Base-by-base conservation (phyloP, 2,113 vertebrate species). In the Eleginops maclovinus region DNA sequence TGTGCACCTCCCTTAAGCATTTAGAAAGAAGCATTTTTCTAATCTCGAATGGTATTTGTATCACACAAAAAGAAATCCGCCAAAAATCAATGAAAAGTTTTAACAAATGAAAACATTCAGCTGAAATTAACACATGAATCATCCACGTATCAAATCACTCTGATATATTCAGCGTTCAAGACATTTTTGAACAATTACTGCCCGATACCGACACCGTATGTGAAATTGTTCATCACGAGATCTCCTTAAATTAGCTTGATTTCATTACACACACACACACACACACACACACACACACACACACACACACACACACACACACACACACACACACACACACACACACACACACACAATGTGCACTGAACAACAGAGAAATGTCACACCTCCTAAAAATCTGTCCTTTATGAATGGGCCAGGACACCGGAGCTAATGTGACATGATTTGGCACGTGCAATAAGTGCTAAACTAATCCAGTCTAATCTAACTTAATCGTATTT, bases 381-480 rank as follows among this genome's bases (percentile, higher is more conserved):
- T 91, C 91, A 91, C 87, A 86, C 85, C 85, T 89, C 63, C 69
- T 85, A 88, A 90, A 36, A 86, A 89, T 87, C 82, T 73, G 68
- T 88, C 75, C 85, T 89, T 87, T 91, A 86, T 90, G 87, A 92
- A 93, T 86, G 90, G 88, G 85, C 88, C 90, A 77, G 87, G 91
- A 92, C 91, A 91, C 86, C 63, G 61, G 83, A 68, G 91, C 90
- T 94, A 92, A 93, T 93, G 90, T 93, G 91, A 93, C 91, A 91
- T 92, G 92, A 94, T 92, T 92, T 92, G 93, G 92, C 93, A 91
- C 85, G 86, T 92, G 93, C 93, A 93, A 94, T 94, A 93, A 94
- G 89, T 87, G 91, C 90, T 92, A 94, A 93, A 92, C 93, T 92
- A 94, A 94, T 94, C 91, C 85, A 86, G 85, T 91, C 73, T 93